Evolutionary conservation across 2,888 invertebrate genomes (phyloP).

Genomic region (Conistra vaccinii): DNA sequence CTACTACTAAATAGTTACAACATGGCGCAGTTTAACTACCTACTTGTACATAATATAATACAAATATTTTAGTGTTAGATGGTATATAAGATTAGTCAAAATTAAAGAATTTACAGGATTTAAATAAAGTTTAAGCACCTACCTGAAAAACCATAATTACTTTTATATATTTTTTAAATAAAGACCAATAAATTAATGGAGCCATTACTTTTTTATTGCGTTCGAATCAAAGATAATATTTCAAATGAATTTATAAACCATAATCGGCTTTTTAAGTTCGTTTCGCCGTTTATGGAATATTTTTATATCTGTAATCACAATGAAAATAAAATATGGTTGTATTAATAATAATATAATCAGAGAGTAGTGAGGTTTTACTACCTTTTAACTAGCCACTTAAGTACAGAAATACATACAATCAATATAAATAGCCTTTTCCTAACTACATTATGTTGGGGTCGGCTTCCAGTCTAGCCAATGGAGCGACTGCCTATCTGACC

Average conservation of each 20-base stretch:
- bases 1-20: no score
- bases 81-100: neutral
- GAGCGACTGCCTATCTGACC: no score
- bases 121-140: neutral
- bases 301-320: conserved; percentile 45
- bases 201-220: conserved; percentile 53
- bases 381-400: neutral
- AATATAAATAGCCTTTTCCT: no score
- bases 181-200: conserved; percentile 41
- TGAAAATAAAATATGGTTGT: conserved; percentile 35
- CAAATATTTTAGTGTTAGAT: neutral
- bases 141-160: conserved; percentile 3
- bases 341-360: neutral
- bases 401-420: neutral
- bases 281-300: conserved; percentile 16
- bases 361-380: neutral
- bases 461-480: no score
- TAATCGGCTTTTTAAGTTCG: conserved; percentile 19
- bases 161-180: conserved; percentile 17
- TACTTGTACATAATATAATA: neutral
- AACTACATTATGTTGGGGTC: no score
- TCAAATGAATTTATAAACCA: conserved; percentile 47
- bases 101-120: neutral
- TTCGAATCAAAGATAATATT: conserved; percentile 49
- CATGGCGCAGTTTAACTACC: no score